These are phyloP conservation scores for Artemia sinica DNA, from an alignment of 2,888 invertebrate species.

Conservation along the genomic window DNA sequence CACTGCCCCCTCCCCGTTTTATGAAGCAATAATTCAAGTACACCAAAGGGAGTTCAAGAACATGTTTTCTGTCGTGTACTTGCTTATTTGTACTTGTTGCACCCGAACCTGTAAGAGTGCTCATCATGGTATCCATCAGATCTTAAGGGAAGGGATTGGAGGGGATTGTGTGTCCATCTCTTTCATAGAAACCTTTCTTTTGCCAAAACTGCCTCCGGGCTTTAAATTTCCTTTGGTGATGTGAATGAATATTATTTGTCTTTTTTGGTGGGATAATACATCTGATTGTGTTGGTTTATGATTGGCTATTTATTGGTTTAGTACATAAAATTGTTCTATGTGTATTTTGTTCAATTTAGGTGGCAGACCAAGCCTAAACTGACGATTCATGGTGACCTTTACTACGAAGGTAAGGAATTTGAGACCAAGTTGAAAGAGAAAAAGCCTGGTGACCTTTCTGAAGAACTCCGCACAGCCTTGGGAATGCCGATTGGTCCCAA, in stretches of 20 bases:
- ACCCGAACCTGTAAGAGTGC: too few species aligned
- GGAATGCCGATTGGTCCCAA: conserved; percentile 97
- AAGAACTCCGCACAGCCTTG: conserved; percentile 83
- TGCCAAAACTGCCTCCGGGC: too few species aligned
- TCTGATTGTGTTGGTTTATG: background rate
- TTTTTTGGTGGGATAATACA: background rate
- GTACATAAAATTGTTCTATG: conserved; percentile 11
- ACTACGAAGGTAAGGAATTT: conserved; percentile 97
- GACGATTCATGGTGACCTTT: conserved; percentile 96
- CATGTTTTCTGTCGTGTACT: too few species aligned
- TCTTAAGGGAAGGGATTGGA: too few species aligned
- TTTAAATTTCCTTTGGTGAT: background rate
- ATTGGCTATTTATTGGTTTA: background rate
- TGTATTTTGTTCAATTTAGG: conserved; percentile 34
- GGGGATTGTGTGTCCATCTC: too few species aligned
- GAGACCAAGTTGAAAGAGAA: conserved; percentile 94
- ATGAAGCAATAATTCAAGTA: too few species aligned
- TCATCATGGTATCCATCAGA: too few species aligned
- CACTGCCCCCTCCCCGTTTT: too few species aligned
- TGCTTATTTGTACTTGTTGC: too few species aligned
- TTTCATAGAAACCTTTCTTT: too few species aligned
- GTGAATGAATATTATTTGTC: background rate
- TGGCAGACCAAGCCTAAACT: conserved; percentile 99
- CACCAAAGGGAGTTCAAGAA: too few species aligned
- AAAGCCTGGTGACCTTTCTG: conserved; percentile 91